Base-by-base conservation (phyloP, 2,888 invertebrate species). In the Chloroclysta siterata region DNA sequence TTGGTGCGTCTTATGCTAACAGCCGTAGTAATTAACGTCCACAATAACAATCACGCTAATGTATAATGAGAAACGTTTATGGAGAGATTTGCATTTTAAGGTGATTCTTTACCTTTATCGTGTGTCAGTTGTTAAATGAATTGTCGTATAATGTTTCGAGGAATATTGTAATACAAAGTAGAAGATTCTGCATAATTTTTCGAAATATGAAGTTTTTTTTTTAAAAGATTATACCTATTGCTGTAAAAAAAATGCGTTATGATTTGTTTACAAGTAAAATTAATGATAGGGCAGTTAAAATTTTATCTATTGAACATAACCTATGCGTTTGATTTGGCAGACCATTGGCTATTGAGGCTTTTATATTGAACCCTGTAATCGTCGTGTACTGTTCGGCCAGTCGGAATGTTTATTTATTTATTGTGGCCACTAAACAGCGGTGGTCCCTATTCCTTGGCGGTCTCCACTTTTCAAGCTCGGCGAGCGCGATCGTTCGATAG, bases 401-500 rank as follows among this genome's bases (percentile, higher is more conserved):
- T 69, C 73, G 72, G 75, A 77, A 80, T 79, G 79, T 82, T 83
- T 85, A 85, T 89, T 89, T 88, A 88, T 89, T 89, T 87, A 89
- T 86, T 86, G 83, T 82, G 77, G 77, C 79, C 83, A 82, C 78
- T 85, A 85, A 85, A 83, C 80, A 76, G 81, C 85, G 80, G 88
- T 88, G 90, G 90, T 87, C 90, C 83, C 77, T 81, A 83, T 85
- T 81, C 81, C 85, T 82, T 78, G 89, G 87, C 90, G 90, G 90
- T 87, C 88, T 82, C 88, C 83, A 85, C 89, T 85, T 88, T 80
- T 87, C 87, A 88, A 88, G 82, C 80, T 79, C 82, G 60, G 78
- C 76, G 79, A 78, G 75, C 76, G 85, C 88, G 92, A 91, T 91
- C 85, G 85, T 78, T 85, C 87, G 92, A 93, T 93, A 93, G 87